Conservation (phyloP, 2,888 invertebrate genomes). For the Drosophila kokeensis region DNA sequence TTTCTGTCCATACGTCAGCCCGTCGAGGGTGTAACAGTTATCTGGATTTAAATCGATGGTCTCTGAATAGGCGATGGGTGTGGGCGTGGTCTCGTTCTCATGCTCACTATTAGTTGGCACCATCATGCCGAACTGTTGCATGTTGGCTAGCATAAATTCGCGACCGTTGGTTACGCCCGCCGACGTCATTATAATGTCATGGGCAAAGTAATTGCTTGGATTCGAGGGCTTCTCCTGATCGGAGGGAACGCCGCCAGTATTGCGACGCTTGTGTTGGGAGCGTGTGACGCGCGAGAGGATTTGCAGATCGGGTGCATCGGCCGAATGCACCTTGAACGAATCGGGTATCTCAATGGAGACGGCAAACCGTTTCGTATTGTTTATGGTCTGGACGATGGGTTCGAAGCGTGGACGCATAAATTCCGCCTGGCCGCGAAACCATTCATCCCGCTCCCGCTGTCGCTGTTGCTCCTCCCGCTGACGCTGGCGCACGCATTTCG, state of each 20-base stretch:
- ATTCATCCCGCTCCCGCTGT: conserved; percentile 81
- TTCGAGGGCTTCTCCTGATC: conserved; percentile 63
- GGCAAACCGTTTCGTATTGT: conserved; percentile 83
- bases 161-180: conserved; percentile 68
- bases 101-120: conserved; percentile 41
- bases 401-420: conserved; percentile 79
- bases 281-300: conserved; percentile 78
- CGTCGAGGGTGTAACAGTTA: conserved; percentile 83
- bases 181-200: conserved; percentile 74
- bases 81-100: conserved; percentile 65
- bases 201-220: conserved; percentile 64
- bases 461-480: conserved; percentile 82
- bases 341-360: conserved; percentile 84
- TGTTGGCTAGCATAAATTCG: conserved; percentile 77
- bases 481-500: conserved; percentile 82
- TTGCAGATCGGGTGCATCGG: conserved; percentile 53
- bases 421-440: conserved; percentile 80
- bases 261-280: conserved; percentile 80
- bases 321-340: conserved; percentile 74
- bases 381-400: conserved; percentile 82
- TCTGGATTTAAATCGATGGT: conserved; percentile 84
- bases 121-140: conserved; percentile 69
- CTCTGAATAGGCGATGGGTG: conserved; percentile 80
- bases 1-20: conserved; percentile 83
- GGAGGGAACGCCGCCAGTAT: conserved; percentile 65